phyloP scores from a whole-genome alignment of 92 coral and sea anemone genomes.

The Hydrozoanthus gracilis region DNA sequence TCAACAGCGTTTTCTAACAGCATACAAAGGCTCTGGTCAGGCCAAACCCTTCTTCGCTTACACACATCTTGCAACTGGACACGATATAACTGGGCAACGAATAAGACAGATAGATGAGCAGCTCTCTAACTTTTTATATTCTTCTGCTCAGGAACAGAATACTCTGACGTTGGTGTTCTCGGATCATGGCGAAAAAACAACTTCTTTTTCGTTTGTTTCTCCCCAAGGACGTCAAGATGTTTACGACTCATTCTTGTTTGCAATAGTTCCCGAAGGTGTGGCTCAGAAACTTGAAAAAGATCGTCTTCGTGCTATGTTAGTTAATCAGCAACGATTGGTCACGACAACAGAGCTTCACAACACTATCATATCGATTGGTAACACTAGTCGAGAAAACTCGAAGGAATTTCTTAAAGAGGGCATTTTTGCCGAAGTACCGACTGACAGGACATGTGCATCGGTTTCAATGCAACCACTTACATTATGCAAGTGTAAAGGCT shows the following conservation, averaged over 20 bases:
- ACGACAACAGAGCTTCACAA: conserved; percentile 57
- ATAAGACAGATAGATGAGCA: conserved; percentile 59
- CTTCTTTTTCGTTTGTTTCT: conserved; percentile 53
- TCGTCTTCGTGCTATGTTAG: conserved; percentile 48
- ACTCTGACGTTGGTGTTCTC: conserved; percentile 69
- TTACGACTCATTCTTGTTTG: conserved; percentile 64
- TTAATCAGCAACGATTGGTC: conserved; percentile 58
- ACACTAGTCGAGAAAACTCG: background rate
- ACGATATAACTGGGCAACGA: conserved; percentile 86
- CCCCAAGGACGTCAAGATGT: conserved; percentile 59
- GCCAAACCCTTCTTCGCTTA: conserved; percentile 67
- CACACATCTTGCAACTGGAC: conserved; percentile 90
- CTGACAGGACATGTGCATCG: conserved; percentile 56
- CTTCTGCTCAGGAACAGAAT: conserved; percentile 40
- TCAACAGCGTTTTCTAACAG: conserved; percentile 57
- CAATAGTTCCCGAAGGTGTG: conserved; percentile 64
- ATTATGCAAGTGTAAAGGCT: conserved; percentile 63
- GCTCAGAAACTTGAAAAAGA: conserved; percentile 52
- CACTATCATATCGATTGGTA: conserved; percentile 52
- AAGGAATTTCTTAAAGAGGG: conserved; percentile 49
- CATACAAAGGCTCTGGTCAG: conserved; percentile 14
- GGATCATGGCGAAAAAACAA: conserved; percentile 77
- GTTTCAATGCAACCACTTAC: conserved; percentile 23
- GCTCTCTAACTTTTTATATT: conserved; percentile 10
- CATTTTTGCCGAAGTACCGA: conserved; percentile 59